phyloP scores from a whole-genome alignment of 2,797 vertebrate genomes.

The Helostoma temminkii region DNA sequence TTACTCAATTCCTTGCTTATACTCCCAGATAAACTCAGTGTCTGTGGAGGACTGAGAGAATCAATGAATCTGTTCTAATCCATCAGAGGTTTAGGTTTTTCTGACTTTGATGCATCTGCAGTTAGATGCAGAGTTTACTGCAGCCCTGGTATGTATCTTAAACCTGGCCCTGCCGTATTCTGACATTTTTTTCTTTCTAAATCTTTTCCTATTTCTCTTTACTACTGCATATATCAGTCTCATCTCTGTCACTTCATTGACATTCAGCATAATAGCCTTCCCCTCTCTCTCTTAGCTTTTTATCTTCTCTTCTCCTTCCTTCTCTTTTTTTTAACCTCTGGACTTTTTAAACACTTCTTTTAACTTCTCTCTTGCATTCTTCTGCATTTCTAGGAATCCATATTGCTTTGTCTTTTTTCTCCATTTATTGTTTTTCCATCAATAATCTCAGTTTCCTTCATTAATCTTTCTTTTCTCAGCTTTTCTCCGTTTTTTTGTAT shows the following conservation, averaged over 20 bases:
- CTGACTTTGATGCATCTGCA: constrained; percentile 12
- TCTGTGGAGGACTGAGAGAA: constrained; percentile 11
- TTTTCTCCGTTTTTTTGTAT: constrained; percentile 6
- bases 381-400: constrained; percentile 9
- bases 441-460: constrained; percentile 44
- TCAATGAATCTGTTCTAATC: constrained; percentile 9
- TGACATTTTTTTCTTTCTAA: constrained; percentile 10
- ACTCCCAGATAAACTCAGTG: constrained; percentile 22
- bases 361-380: constrained; percentile 1
- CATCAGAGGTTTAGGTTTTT: constrained; percentile 1
- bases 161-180: constrained; percentile 9
- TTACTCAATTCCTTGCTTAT: not conserved
- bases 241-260: constrained; percentile 39
- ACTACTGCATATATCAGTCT: constrained; percentile 4
- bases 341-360: constrained; percentile 20
- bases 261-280: constrained; percentile 13
- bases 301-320: constrained; percentile 28
- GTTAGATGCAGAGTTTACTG: constrained; percentile 1
- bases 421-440: constrained; percentile 47
- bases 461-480: constrained; percentile 20
- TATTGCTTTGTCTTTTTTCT: constrained; percentile 19
- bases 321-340: constrained; percentile 19
- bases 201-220: not conserved
- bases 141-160: constrained; percentile 9
- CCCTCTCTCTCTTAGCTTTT: constrained; percentile 19